phyloP scores from a whole-genome alignment of 2,888 invertebrate genomes.

The Endomychus coccineus region DNA sequence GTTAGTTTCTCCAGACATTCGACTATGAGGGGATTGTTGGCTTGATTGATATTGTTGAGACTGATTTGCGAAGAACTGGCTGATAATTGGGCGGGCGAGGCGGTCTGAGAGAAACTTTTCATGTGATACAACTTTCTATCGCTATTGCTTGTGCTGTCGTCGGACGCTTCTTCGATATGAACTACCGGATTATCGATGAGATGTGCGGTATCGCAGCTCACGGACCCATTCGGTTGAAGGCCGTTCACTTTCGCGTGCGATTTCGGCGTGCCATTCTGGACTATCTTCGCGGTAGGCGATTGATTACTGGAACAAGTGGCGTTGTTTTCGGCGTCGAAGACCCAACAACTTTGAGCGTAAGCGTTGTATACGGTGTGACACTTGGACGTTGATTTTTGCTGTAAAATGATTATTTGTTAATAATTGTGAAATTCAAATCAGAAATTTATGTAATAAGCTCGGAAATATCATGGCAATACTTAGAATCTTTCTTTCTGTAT shows the following conservation, averaged over 20 bases:
- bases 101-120: conserved; percentile 47
- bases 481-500: no score
- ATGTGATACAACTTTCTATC: conserved; percentile 45
- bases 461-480: no score
- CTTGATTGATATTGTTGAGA: conserved; percentile 29
- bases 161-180: conserved; percentile 44
- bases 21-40: conserved; percentile 38
- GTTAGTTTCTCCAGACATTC: conserved; percentile 45
- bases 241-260: conserved; percentile 18
- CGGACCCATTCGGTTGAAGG: conserved; percentile 25
- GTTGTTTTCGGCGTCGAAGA: conserved; percentile 42
- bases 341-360: conserved; percentile 49
- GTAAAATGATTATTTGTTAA: conserved; percentile 19
- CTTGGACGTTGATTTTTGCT: conserved; percentile 40
- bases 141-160: conserved; percentile 41
- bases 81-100: conserved; percentile 44
- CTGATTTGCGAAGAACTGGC: conserved; percentile 45
- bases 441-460: no score
- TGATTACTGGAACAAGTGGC: conserved; percentile 33
- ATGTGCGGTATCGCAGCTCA: conserved; percentile 25
- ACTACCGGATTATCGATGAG: conserved; percentile 43
- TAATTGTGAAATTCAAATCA: neutral
- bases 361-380: conserved; percentile 40
- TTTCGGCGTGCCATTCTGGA: conserved; percentile 34
- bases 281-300: conserved; percentile 34